Evolutionary conservation across 1,140 invertebrate genomes (phyloP).

Genomic region (Conus ventricosus): DNA sequence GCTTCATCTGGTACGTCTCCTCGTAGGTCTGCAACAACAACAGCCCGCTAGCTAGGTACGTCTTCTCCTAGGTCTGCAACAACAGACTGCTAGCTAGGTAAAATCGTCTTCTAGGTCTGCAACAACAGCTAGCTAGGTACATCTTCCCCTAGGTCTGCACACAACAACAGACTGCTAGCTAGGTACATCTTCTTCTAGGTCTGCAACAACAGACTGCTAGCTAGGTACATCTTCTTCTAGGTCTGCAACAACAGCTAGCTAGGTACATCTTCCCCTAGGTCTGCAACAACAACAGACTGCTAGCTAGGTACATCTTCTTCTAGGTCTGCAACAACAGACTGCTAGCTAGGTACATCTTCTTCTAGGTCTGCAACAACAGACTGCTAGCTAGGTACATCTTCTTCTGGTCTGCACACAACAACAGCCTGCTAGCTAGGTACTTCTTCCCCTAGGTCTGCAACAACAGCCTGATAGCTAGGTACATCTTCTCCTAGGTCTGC

Average conservation of each 20-base stretch:
- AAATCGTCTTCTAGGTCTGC: too few relatives aligned
- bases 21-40: constrained; percentile 50
- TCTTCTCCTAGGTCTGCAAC: too few relatives aligned
- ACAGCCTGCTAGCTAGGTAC: background rate
- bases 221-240: too few relatives aligned
- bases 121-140: background rate
- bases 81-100: too few relatives aligned
- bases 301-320: too few relatives aligned
- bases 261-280: constrained; percentile 41
- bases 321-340: too few relatives aligned
- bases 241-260: background rate
- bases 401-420: constrained; percentile 44
- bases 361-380: too few relatives aligned
- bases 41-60: background rate
- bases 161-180: background rate
- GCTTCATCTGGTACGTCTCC: constrained; percentile 35
- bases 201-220: constrained; percentile 31
- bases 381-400: constrained; percentile 13
- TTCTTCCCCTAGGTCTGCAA: constrained; percentile 47
- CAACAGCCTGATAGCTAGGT: background rate
- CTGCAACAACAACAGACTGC: constrained; percentile 32
- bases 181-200: constrained; percentile 40
- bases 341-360: too few relatives aligned
- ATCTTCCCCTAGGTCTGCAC: too few relatives aligned
- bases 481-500: too few relatives aligned